Conservation (phyloP, 2,797 vertebrate genomes). For the Rallus crepitans region DNA sequence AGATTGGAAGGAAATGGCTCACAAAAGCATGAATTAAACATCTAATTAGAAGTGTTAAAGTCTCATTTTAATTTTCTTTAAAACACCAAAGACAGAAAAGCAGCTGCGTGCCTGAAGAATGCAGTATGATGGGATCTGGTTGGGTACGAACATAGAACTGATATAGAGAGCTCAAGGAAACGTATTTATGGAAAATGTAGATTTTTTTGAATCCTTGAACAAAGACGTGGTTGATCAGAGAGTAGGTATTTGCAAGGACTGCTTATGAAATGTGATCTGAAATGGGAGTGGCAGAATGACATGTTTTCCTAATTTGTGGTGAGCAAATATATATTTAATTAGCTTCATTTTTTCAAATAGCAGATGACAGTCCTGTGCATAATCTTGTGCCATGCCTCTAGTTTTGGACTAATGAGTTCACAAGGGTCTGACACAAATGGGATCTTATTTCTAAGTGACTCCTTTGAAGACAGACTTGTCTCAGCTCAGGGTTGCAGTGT, state of each 20-base stretch:
- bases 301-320: neutral
- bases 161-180: constrained; percentile 1
- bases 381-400: neutral
- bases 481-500: neutral
- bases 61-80: constrained; percentile 71
- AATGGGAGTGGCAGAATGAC: neutral
- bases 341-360: constrained; percentile 13
- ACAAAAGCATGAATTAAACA: constrained; percentile 73
- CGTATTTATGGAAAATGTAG: neutral
- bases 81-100: constrained; percentile 55
- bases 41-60: constrained; percentile 76
- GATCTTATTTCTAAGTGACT: neutral
- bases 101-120: constrained; percentile 44
- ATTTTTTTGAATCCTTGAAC: neutral
- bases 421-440: constrained; percentile 19
- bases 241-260: neutral
- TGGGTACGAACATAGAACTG: neutral
- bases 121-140: neutral
- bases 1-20: constrained; percentile 69
- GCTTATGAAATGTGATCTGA: neutral
- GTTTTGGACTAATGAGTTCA: constrained; percentile 10
- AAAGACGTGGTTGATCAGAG: neutral
- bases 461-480: neutral
- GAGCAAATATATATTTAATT: neutral
- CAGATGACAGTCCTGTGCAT: neutral